Evolutionary conservation across 1,140 invertebrate genomes (phyloP).

Genomic region (Thaumatotibia leucotreta): DNA sequence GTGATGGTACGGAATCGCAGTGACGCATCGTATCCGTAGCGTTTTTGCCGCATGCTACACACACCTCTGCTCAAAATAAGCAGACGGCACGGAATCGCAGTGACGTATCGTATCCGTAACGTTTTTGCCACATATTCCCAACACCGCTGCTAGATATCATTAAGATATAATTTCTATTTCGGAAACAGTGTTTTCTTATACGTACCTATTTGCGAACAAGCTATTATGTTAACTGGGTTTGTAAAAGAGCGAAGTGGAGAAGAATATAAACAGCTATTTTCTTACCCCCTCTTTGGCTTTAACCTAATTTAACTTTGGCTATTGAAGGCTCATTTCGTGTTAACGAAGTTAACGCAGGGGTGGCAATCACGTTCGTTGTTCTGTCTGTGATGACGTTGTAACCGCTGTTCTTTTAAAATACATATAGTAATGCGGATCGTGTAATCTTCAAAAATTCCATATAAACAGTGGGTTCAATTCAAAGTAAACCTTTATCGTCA

Average conservation of each 20-base stretch:
- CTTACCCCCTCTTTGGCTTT: constrained; percentile 41
- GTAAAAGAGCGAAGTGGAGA: constrained; percentile 11
- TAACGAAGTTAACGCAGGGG: constrained; percentile 45
- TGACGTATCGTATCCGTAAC: no score
- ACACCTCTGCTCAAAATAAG: no score
- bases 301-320: constrained; percentile 58
- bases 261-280: constrained; percentile 39
- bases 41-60: no score
- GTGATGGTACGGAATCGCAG: no score
- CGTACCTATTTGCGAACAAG: constrained; percentile 10
- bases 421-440: background rate
- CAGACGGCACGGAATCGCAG: no score
- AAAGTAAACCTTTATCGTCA: no score
- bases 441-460: background rate
- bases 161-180: no score
- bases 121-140: no score
- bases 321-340: constrained; percentile 50
- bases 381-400: constrained; percentile 20
- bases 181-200: background rate
- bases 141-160: no score
- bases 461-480: no score
- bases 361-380: constrained; percentile 27
- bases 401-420: constrained; percentile 6
- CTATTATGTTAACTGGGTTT: constrained; percentile 14
- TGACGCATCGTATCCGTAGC: no score